Evolutionary conservation across 2,888 invertebrate species (phyloP).

Genomic region (Pyrrhosoma nymphula): DNA sequence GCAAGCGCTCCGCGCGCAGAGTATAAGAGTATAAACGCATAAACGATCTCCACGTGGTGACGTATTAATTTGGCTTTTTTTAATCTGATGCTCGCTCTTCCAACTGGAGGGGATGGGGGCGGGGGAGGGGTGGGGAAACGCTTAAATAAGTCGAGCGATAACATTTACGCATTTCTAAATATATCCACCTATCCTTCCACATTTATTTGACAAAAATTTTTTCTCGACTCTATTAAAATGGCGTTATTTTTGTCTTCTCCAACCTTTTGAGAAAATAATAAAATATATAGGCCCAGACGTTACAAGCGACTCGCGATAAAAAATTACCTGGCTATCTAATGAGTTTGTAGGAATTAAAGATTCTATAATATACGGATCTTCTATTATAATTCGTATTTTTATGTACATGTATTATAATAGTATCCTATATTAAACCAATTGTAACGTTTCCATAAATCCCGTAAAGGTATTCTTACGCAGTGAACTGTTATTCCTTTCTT

Average conservation of each 20-base stretch:
- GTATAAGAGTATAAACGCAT: neutral
- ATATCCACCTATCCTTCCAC: neutral
- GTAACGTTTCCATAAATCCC: too few species aligned
- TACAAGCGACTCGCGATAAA: too few species aligned
- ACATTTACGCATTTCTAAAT: neutral
- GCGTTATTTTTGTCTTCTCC: neutral
- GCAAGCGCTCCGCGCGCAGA: neutral
- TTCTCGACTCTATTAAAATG: neutral
- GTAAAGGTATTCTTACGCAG: too few species aligned
- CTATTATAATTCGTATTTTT: too few species aligned
- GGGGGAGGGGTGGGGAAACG: too few species aligned
- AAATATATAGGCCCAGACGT: too few species aligned
- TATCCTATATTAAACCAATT: too few species aligned
- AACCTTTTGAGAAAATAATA: neutral
- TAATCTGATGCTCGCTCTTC: neutral
- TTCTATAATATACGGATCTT: too few species aligned
- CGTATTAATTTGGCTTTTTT: constrained; percentile 21
- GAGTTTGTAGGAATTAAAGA: too few species aligned
- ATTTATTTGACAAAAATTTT: neutral
- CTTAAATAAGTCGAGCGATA: neutral
- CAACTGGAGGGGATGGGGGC: neutral
- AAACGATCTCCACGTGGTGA: neutral
- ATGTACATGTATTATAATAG: too few species aligned
- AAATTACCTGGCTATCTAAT: too few species aligned
- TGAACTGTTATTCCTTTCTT: too few species aligned